Evolutionary conservation across 2,888 invertebrate species (phyloP), one percentile per base, ranked within the genome.

Genomic region (Morpho achilles): DNA sequence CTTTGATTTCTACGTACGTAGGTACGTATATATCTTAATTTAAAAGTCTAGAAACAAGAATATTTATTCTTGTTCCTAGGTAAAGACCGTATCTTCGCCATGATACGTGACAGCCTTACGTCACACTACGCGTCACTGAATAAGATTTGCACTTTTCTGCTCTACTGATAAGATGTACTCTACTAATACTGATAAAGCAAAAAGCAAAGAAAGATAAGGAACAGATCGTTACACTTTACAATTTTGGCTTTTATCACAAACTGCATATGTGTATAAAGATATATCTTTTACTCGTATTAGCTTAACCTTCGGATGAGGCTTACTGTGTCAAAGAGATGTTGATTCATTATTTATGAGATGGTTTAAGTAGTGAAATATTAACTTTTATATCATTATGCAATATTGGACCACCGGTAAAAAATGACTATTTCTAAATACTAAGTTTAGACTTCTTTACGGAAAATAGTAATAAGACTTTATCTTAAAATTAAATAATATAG

Each of bases 211-310:
- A 54, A 74, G 85, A 85, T 84, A 86, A 84, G 72, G 73, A 76
- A 74, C 75, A 82, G 85, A 86, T 86, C 86, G 83, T 86, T 85
- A 86, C 79, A 86, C 85, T 85, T 84, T 86, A 77, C 85, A 80
- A 74, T 77, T 79, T 78, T 57, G 74, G 69, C 70, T 74, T 76
- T 76, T 75, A 80, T 77, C 74, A 75, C 74, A 71, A 76, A 71
- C 72, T 32, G 32, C 46, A 71, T 72, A 72, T 71, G 69, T 69
- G 73, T 45, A 77, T 74, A 67, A 73, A 66, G 64, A 71, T 65
- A 68, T 71, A 70, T 74, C 71, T 71, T 69, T 62, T 60, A 61
- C 60, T 67, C 64, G 56, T 56, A 62, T 63, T 66, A 60, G 50
- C 48, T 50, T 59, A 63, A 61, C 66, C 66, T 66, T 60, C 55